A percentile compares a stretch with the other conserved stretches of the same genome.
These are phyloP conservation scores for Macroteleia sp. DNA, from an alignment of 2,888 invertebrate species.

Conservation along the genomic window DNA sequence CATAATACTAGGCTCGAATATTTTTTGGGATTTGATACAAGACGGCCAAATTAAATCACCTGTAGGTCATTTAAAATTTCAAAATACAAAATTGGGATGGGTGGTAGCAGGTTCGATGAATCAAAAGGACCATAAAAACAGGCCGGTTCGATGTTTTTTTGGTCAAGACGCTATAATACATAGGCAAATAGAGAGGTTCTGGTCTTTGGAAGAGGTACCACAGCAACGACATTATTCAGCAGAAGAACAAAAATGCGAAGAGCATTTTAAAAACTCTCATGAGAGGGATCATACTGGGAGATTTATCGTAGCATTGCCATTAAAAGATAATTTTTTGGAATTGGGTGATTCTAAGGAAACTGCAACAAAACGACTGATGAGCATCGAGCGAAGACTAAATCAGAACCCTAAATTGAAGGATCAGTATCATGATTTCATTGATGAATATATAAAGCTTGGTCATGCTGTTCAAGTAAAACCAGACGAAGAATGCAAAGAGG, in stretches of 20 bases:
- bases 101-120: too few relatives aligned
- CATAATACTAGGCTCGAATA: too few relatives aligned
- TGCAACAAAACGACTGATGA: constrained; percentile 45
- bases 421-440: constrained; percentile 24
- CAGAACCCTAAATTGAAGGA: constrained; percentile 7
- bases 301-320: constrained; percentile 44
- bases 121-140: too few relatives aligned
- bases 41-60: too few relatives aligned
- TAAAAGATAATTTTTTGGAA: constrained; percentile 6
- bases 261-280: constrained; percentile 26
- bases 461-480: too few relatives aligned
- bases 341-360: constrained; percentile 42
- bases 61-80: too few relatives aligned
- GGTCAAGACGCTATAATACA: not conserved
- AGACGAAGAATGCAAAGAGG: not conserved
- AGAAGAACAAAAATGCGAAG: constrained; percentile 33
- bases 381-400: constrained; percentile 23
- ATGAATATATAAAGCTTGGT: too few relatives aligned
- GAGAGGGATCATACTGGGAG: constrained; percentile 12
- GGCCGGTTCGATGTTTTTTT: not conserved
- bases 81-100: too few relatives aligned
- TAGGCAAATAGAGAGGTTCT: constrained; percentile 24
- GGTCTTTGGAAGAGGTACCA: constrained; percentile 21
- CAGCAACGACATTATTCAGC: constrained; percentile 7
- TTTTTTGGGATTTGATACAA: too few relatives aligned